Evolutionary conservation across 2,113 vertebrate genomes (phyloP).

Genomic region (Chloropsis cyanopogon): DNA sequence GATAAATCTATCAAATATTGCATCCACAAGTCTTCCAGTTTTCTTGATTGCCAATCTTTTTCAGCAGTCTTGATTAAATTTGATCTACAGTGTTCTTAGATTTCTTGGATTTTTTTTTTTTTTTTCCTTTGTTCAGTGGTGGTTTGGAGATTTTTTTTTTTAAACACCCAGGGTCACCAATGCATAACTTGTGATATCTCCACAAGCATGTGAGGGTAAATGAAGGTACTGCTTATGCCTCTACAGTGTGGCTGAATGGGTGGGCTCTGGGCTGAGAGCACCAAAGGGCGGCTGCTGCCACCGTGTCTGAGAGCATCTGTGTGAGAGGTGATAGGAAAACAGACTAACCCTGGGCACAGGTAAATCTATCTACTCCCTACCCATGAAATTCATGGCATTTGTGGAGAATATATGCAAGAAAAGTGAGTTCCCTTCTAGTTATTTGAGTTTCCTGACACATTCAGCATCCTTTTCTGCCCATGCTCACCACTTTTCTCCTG

Average conservation of each 20-base stretch:
- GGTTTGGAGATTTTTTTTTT: background rate
- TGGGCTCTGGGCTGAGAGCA: background rate
- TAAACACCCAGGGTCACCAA: background rate
- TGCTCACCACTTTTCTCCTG: background rate
- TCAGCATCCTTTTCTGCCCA: background rate
- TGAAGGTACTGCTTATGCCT: accelerated
- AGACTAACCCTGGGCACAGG: background rate
- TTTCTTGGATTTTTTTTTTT: background rate
- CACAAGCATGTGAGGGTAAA: background rate
- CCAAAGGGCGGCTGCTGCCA: background rate
- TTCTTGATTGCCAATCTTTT: background rate
- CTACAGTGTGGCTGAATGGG: accelerated
- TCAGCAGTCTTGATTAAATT: background rate
- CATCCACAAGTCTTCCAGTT: background rate
- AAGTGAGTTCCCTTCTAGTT: background rate
- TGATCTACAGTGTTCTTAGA: background rate
- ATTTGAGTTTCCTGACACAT: background rate
- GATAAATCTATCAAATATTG: background rate
- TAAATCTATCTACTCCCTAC: background rate
- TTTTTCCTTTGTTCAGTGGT: background rate
- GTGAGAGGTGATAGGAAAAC: background rate
- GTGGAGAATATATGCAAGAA: background rate
- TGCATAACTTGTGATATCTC: background rate
- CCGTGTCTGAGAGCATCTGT: accelerated
- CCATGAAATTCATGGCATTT: background rate